Conservation (phyloP, 92 coral and sea anemone species). For the Anthopleura xanthogrammica region DNA sequence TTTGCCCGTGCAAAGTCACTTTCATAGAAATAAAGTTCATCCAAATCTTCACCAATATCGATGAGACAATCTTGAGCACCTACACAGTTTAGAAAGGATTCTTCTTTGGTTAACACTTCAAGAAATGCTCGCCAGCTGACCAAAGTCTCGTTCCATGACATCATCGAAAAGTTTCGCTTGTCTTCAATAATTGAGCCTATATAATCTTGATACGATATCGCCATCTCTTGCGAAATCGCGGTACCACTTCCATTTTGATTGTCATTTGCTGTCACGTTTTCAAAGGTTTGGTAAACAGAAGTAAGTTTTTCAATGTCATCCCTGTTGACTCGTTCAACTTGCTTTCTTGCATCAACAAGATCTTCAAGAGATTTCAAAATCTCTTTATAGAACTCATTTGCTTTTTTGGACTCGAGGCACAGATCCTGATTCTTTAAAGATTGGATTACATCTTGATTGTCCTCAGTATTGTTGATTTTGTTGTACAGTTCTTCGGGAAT, state of each 20-base stretch:
- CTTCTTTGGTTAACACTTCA: conserved; percentile 38
- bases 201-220: conserved; percentile 8
- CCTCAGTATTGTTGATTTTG: neutral
- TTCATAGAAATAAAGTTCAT: conserved; percentile 47
- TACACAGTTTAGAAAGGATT: conserved; percentile 50
- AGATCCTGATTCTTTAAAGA: neutral
- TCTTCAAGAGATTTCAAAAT: conserved; percentile 23
- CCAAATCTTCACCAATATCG: conserved; percentile 39
- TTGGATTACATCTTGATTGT: neutral
- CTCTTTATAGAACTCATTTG: conserved; percentile 5
- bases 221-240: conserved; percentile 11
- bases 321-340: conserved; percentile 6
- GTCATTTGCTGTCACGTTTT: neutral
- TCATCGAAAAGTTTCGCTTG: conserved; percentile 23
- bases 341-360: neutral
- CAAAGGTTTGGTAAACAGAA: neutral
- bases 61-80: conserved; percentile 59
- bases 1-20: conserved; percentile 45
- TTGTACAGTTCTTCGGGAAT: conserved; percentile 7
- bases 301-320: neutral
- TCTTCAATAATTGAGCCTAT: neutral
- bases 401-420: conserved; percentile 22
- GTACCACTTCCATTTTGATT: neutral
- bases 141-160: conserved; percentile 53
- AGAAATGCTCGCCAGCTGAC: conserved; percentile 56